These are phyloP conservation scores for Cyphomyrus plagiostoma DNA, from an alignment of 2,113 vertebrate species.

Conservation along the genomic window DNA sequence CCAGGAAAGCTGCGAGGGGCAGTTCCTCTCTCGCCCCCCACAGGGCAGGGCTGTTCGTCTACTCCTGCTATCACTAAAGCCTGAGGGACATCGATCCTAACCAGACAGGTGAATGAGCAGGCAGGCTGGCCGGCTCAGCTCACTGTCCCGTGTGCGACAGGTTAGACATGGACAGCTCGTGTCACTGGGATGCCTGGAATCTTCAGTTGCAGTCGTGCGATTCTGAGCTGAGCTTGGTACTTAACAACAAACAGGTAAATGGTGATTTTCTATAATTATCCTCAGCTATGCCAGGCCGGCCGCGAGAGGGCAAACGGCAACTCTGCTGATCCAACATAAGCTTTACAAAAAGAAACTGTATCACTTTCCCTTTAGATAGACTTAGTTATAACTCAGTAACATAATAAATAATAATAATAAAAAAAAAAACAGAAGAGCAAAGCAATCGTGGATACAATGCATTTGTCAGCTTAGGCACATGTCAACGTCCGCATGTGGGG, in stretches of 20 bases:
- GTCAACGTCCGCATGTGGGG: constrained; percentile 80
- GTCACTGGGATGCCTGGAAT: constrained; percentile 34
- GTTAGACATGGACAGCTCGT: constrained; percentile 35
- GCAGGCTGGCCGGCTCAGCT: constrained; percentile 51
- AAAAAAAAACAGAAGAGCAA: constrained; percentile 31
- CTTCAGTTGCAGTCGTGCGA: constrained; percentile 41
- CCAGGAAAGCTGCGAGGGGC: not conserved
- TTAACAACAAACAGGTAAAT: constrained; percentile 9
- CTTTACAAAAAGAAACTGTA: constrained; percentile 51
- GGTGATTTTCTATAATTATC: constrained; percentile 12
- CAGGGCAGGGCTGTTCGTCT: not conserved
- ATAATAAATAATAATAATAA: constrained; percentile 81
- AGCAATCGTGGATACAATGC: constrained; percentile 94
- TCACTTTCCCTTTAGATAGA: constrained; percentile 84
- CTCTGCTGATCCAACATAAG: constrained; percentile 72
- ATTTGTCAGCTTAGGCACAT: constrained; percentile 99
- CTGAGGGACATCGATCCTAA: not conserved
- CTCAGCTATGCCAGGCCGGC: not conserved
- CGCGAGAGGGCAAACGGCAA: constrained; percentile 57
- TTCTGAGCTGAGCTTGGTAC: constrained; percentile 33
- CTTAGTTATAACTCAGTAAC: constrained; percentile 73
- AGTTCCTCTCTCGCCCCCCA: not conserved
- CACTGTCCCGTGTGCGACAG: constrained; percentile 40
- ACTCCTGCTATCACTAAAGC: not conserved
- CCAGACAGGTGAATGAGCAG: constrained; percentile 40